These are phyloP conservation scores for Grammomys dolichurus DNA, from an alignment of 2,113 vertebrate species.

Conservation along the genomic window DNA sequence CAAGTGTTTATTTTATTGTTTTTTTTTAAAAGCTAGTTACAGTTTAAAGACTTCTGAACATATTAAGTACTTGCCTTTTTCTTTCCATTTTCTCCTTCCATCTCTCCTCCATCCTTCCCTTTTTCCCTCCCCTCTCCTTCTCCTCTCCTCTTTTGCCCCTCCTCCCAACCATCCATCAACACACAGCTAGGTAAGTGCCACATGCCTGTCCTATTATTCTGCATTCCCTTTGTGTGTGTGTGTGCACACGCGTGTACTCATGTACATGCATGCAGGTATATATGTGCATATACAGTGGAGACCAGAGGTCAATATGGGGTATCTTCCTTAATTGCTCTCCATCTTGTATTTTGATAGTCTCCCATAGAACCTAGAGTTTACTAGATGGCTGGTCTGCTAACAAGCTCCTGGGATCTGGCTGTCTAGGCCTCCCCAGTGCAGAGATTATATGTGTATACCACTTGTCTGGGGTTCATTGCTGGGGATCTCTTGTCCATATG, in stretches of 20 bases:
- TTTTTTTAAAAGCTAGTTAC: constrained; percentile 38
- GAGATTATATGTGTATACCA: neutral
- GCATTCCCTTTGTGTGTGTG: neutral
- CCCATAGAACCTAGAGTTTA: neutral
- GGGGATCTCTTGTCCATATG: neutral
- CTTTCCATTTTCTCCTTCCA: too few species aligned
- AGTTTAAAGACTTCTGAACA: constrained; percentile 35
- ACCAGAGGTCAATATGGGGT: neutral
- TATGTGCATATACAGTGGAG: neutral
- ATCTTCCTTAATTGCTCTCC: neutral
- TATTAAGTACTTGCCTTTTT: neutral
- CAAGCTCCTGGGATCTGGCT: neutral
- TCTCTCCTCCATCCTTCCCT: neutral
- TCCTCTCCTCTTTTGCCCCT: neutral
- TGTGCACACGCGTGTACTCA: neutral
- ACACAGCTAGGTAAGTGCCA: neutral
- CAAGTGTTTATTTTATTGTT: neutral
- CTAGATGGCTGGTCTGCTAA: neutral
- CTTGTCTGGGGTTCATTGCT: neutral
- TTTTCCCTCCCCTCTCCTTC: neutral
- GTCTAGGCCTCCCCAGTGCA: neutral
- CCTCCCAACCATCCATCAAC: neutral
- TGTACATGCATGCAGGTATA: neutral
- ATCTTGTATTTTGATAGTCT: neutral
- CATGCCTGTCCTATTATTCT: neutral